Base-by-base conservation (phyloP, 2,797 vertebrate genomes). In the Dryobates pubescens region DNA sequence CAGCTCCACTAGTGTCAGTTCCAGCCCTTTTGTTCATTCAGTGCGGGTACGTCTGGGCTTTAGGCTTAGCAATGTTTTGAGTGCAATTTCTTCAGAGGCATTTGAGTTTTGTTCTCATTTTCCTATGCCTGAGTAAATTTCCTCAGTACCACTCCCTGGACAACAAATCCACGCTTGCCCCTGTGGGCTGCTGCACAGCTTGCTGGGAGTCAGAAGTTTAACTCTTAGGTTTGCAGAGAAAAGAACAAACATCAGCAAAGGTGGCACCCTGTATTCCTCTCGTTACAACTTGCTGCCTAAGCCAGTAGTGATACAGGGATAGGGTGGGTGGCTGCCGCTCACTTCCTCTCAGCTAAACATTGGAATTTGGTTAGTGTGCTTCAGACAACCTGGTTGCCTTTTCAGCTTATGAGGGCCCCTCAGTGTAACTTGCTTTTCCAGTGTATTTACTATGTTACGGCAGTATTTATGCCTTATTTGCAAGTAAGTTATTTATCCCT, bases 391-490 rank as follows among this genome's bases (percentile, higher is more conserved):
- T 49, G 64, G 36, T 18, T 88, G 80, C 64, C 77, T 89, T 84
- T 89, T 71, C 54, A 71, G 62, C 16, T 83, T 61, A 20, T 38
- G 47, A 87, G 78, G 24, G 62, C 9, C 24, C 41, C 36, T 61
- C 41, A 27, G 1, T 47, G 22, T 62, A 84, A 82, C 45, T 92
- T 65, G 58, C 32, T 88, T 92, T 89, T 79, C 63, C 54, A 27
- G 26, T 65, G 15, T 75, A 29, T 75, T 90, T 92, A 75, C 73
- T 89, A 0, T 41, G 75, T 86, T 38, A 18, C 58, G 73, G 51
- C 59, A 82, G 81, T 90, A 56, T 54, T 86, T 83, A 90, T 53
- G 59, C 75, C 70, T 92, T 95, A 75, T 64, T 92, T 94, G 29
- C 79, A 91, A 92, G 18, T 63, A 72, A 77, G 79, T 80, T 82